Conservation (phyloP, 2,797 vertebrate species). For the Gymnopithys bicolor region DNA sequence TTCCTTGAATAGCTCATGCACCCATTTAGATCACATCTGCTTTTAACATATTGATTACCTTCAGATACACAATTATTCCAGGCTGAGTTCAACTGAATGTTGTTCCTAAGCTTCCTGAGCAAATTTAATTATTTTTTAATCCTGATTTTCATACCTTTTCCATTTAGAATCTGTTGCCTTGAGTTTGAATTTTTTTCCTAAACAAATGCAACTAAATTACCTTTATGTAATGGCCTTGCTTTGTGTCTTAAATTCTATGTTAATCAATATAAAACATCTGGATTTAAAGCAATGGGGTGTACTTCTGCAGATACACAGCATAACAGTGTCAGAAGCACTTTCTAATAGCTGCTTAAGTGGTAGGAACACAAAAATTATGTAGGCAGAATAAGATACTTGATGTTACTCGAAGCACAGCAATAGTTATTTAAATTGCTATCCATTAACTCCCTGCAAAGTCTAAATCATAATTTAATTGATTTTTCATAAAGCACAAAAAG, state of each 20-base stretch:
- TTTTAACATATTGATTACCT: not conserved
- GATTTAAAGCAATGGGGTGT: not conserved
- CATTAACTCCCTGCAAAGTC: constrained; percentile 47
- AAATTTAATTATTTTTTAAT: not conserved
- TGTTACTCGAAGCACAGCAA: constrained; percentile 17
- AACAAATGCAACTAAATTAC: not conserved
- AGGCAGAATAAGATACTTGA: not conserved
- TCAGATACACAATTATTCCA: not conserved
- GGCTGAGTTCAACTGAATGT: not conserved
- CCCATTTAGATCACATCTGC: not conserved
- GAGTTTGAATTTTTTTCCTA: not conserved
- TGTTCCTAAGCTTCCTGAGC: not conserved
- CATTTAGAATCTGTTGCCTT: not conserved
- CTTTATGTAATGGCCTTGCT: not conserved
- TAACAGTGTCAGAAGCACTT: not conserved
- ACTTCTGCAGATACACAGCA: not conserved
- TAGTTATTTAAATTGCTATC: constrained; percentile 30
- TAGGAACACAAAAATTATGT: not conserved
- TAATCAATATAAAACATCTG: not conserved
- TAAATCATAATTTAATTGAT: constrained; percentile 39
- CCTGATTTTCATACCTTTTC: not conserved
- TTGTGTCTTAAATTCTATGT: not conserved
- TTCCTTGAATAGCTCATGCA: not conserved
- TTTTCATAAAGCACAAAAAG: constrained; percentile 6
- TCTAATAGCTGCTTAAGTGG: not conserved